A percentile compares a stretch with the other conserved stretches of the same genome.
These are phyloP conservation scores for Machimus atricapillus DNA, from an alignment of 2,888 invertebrate genomes.

Conservation along the genomic window DNA sequence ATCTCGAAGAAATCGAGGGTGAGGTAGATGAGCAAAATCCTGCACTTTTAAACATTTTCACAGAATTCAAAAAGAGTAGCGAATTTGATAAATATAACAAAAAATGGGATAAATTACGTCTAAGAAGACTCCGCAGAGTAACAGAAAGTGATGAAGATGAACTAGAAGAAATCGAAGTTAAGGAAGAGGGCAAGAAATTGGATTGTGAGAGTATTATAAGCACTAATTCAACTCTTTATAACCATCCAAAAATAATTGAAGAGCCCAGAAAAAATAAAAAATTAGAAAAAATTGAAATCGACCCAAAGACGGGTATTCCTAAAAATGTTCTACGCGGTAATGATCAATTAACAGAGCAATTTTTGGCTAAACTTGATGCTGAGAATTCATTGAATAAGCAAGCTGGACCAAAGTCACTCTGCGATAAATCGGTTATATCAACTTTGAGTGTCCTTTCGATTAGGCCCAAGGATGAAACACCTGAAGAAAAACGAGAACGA, in stretches of 20 bases:
- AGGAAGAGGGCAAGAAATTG: conserved; percentile 75
- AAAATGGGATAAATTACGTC: conserved; percentile 63
- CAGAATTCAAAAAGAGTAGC: conserved; percentile 75
- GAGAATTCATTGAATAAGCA: conserved; percentile 56
- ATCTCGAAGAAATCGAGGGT: conserved; percentile 87
- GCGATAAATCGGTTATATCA: conserved; percentile 72
- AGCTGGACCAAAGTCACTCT: conserved; percentile 67
- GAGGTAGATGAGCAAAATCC: conserved; percentile 65
- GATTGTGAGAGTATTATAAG: conserved; percentile 92
- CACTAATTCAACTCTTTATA: conserved; percentile 89
- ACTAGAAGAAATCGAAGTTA: conserved; percentile 69
- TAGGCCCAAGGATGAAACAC: conserved; percentile 77
- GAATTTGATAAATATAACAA: conserved; percentile 67
- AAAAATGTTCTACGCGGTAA: conserved; percentile 68
- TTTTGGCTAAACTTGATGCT: conserved; percentile 71
- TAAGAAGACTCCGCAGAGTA: conserved; percentile 55
- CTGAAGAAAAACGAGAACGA: conserved; percentile 78
- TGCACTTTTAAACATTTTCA: conserved; percentile 74
- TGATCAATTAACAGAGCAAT: conserved; percentile 73
- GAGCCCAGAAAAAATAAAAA: conserved; percentile 68
- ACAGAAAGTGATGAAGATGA: conserved; percentile 57
- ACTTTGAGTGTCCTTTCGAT: conserved; percentile 74
- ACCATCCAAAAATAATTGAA: conserved; percentile 87
- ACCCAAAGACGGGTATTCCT: conserved; percentile 78
- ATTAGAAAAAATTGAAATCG: conserved; percentile 71